Evolutionary conservation across 1,140 invertebrate genomes (phyloP).

Genomic region (Ceratitis capitata): DNA sequence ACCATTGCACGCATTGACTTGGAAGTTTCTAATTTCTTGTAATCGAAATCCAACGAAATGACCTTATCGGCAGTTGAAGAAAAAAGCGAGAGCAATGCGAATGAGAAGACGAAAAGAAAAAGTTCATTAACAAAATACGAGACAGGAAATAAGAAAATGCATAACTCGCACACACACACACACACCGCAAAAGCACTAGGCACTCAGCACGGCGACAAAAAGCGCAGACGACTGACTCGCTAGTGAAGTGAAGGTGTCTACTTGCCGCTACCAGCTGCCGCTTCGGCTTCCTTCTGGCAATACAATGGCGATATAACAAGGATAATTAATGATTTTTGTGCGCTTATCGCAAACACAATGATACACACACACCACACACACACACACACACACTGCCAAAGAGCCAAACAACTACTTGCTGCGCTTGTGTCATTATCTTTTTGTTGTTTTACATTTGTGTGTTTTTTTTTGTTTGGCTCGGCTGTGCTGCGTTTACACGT

Average conservation of each 20-base stretch:
- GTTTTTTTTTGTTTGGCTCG: not conserved
- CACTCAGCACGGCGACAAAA: constrained; percentile 53
- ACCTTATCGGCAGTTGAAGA: not conserved
- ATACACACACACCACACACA: not conserved
- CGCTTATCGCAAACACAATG: constrained; percentile 50
- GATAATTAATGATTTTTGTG: constrained; percentile 64
- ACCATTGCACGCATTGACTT: not conserved
- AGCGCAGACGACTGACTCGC: not conserved
- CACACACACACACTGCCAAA: not conserved
- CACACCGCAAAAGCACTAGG: not conserved
- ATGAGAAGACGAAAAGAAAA: constrained; percentile 36
- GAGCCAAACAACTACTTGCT: not conserved
- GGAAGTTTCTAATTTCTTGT: constrained; percentile 28
- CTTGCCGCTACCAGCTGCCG: not conserved
- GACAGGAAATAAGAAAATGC: constrained; percentile 30
- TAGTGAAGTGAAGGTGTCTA: constrained; percentile 26
- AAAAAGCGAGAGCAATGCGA: not conserved
- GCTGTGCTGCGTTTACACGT: not conserved
- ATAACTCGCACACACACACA: not conserved
- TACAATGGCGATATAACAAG: constrained; percentile 55
- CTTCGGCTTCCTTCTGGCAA: not conserved
- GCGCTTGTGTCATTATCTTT: constrained; percentile 41
- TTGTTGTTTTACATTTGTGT: not conserved
- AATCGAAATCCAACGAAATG: not conserved
- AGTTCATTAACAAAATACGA: constrained; percentile 35